Base-by-base conservation (phyloP, 2,888 invertebrate species). In the Zeuzera pyrina region DNA sequence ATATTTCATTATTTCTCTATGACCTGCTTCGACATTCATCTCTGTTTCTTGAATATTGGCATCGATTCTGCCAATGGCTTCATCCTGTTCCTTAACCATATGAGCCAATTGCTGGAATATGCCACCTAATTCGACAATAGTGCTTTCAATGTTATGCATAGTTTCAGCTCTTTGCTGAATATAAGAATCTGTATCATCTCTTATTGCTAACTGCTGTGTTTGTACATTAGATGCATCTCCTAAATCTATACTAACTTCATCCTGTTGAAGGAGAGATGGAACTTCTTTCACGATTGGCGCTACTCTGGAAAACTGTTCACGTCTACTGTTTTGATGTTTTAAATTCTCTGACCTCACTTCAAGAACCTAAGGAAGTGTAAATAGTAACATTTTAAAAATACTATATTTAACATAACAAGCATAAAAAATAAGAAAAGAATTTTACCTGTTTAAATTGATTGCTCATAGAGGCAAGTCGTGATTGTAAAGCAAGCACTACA, bases 51-150 rank as follows among this genome's bases (percentile, higher is more conserved):
- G 94, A 34, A 99, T 92, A 76, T 99, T 98, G 7, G 94, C 89
- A 83, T 99, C 99, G 70, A 99, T 99, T 63, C 99, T 89, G 56
- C 95, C 95, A 3, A 98, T 96, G 81, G 97, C 94, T 85, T 99
- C 99, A 67, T 98, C 99, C 70, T 98, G 97, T 66, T 98, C 97
- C 61, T 97, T 95, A 2, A 99, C 98, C 96, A 99, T 97, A 58
- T 93, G 92, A 3, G 95, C 95, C 45, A 96, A 68, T 71, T 98
- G 97, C 57, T 95, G 94, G 71, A 98, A 99, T 61, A 99, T 98
- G 7, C 95, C 95, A n/a, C 99, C 99, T 28, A 99, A 83, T 72
- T 99, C 99, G 8, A 98, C 97, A 55, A 99, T 98, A 11, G 98
- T 98, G 30, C 95, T 94, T 77, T 99, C 99, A 58, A 99, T 99